Evolutionary conservation across 2,888 invertebrate genomes (phyloP), one percentile per base, ranked within the genome.

Genomic region (Drosophila fulvimacula): DNA sequence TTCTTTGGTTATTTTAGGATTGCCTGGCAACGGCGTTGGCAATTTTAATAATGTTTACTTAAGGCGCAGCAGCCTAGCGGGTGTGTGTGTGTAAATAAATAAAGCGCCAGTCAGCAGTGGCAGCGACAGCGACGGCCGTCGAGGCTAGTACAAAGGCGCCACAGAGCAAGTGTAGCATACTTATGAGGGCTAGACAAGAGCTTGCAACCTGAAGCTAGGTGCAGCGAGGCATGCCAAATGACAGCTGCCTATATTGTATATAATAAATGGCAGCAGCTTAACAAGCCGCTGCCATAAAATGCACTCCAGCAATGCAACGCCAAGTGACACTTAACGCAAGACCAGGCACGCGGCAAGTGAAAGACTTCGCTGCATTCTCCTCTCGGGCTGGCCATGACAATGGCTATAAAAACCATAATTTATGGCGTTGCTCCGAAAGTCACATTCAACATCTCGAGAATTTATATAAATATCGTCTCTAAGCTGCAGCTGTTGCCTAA

Each of bases 41-140:
- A 88, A 86, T 86, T 88, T 86, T 86, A 86, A 86, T 86, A 86
- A 88, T 86, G 89, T 86, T 88, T 86, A 86, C 89, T 88, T 78
- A 88, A 88, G 81, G 74, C 89, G 59, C 67, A 79, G 75, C 75
- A 70, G 71, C 67, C 70, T 64, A 74, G 69, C 60, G 39, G 58
- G 44, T 52, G 53, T 44, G 21, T 52, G 42, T 44, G 17, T 46
- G 59, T 44, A 27, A 46, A 46, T 46, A 46, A 46, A 44, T 75
- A 77, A 70, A 63, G 51, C 64, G 60, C 49, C 59, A 69, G 59
- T 24, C 42, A 41, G 34, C 60, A 66, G 55, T 36, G 51, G 46
- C 55, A 56, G 34, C 60, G 61, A 53, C 46, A 19, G 30, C 38
- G 38, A 39, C 53, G 41, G 56, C 70, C 59, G 69, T 49, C 61